A percentile compares a stretch with the other conserved stretches of the same genome.
Evolutionary conservation across 1,140 invertebrate species (phyloP).

Genomic region (Lerema accius): DNA sequence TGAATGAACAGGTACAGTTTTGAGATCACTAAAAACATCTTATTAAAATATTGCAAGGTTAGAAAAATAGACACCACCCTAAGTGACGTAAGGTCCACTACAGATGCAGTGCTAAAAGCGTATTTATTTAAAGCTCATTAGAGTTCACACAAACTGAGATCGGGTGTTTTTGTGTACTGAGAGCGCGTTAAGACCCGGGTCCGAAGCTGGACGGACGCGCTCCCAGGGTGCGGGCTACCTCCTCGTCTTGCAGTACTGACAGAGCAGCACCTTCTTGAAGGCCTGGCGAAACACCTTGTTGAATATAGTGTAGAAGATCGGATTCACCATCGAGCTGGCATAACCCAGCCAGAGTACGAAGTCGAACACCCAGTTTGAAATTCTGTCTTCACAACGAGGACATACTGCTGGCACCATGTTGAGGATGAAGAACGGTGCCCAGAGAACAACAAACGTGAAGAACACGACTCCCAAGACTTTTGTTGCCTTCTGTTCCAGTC

Average conservation of each 20-base stretch:
- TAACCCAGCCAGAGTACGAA: conserved; percentile 96
- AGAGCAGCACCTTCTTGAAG: conserved; percentile 94
- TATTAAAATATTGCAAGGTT: conserved; percentile 28
- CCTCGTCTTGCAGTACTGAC: conserved; percentile 85
- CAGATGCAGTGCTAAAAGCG: conserved; percentile 27
- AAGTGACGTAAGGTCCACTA: conserved; percentile 5
- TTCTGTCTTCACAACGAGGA: conserved; percentile 88
- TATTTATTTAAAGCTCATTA: conserved; percentile 55
- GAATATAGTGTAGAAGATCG: conserved; percentile 97
- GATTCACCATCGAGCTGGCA: conserved; percentile 96
- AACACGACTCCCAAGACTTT: conserved; percentile 96
- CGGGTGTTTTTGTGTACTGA: conserved; percentile 72
- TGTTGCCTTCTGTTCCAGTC: conserved; percentile 96
- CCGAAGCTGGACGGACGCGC: conserved; percentile 74
- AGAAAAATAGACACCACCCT: conserved; percentile 29
- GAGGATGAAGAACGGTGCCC: conserved; percentile 96
- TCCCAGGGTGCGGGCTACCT: conserved; percentile 83
- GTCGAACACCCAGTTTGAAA: conserved; percentile 91
- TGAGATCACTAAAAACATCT: conserved; percentile 7
- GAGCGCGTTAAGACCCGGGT: conserved; percentile 73
- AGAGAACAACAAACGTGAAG: conserved; percentile 96
- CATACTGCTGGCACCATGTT: conserved; percentile 92
- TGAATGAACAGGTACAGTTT: conserved; percentile 16
- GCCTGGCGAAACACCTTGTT: conserved; percentile 96
- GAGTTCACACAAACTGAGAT: conserved; percentile 71